Evolutionary conservation across 2,888 invertebrate species (phyloP), one percentile per base, ranked within the genome.

Genomic region (Plebejus argus): DNA sequence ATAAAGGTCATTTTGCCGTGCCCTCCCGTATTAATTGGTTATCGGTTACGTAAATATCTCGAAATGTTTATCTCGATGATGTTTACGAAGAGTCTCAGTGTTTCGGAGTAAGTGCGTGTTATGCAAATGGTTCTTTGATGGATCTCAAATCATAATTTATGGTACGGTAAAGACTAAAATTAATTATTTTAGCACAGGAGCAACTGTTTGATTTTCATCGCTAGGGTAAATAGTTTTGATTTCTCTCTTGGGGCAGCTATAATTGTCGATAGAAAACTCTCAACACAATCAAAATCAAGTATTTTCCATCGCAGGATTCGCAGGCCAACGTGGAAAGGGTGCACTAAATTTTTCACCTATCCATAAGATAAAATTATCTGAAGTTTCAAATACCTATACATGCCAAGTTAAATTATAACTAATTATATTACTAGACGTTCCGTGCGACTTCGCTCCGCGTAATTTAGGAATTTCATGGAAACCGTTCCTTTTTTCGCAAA

Each of bases 1-100:
- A 15, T 71, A 79, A 78, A 78, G 35, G n/a, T 33, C 35, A 78
- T 28, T 70, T 78, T 78, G 18, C 72, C 45, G 45, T 72, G 20
- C 39, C 45, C 39, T 39, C 5, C 15, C 20, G 39, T 45, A 72
- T 72, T 72, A 72, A 72, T 72, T 72, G 72, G 72, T 72, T 72
- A 72, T 72, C 45, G 72, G 72, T 72, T 45, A 72, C 20, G 72
- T 20, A 72, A 72, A 45, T 72, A 72, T 72, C 71, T 71, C 18
- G 39, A 15, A 72, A 39, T 72, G 72, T 71, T 39, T 39, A 72
- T 66, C 28, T 66, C 66, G 28, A n/a, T 72, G 45, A 45, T 45
- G 72, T 45, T 66, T 66, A 66, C 28, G 39, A 72, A 72, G 72
- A 72, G 45, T 45, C 71, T 71, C 45, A 23, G 72, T 10, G 10